Conservation (phyloP, 2,797 vertebrate species). For the Notolabrus celidotus region DNA sequence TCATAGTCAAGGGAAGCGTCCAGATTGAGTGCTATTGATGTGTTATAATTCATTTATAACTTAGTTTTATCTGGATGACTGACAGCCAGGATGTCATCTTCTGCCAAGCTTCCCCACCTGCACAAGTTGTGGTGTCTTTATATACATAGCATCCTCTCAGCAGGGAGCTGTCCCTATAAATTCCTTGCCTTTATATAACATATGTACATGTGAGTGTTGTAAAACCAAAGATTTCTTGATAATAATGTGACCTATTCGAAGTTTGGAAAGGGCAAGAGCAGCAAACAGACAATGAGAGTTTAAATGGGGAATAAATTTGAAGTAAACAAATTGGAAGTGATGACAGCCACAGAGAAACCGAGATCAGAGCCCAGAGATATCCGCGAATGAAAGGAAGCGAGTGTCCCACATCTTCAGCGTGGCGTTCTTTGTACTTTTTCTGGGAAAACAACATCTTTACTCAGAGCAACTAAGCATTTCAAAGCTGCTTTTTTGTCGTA, state of each 20-base stretch:
- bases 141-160: constrained; percentile 9
- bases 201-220: too few relatives aligned
- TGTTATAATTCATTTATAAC: too few relatives aligned
- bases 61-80: background rate
- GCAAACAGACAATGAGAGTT: background rate
- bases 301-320: constrained; percentile 25
- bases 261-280: constrained; percentile 16
- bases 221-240: too few relatives aligned
- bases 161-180: constrained; percentile 14
- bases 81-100: background rate
- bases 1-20: too few relatives aligned
- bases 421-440: constrained; percentile 43
- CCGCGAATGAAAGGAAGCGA: constrained; percentile 35
- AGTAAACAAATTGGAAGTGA: constrained; percentile 55
- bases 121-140: background rate
- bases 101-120: constrained; percentile 14
- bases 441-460: constrained; percentile 37
- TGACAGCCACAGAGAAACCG: constrained; percentile 48
- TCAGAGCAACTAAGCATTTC: constrained; percentile 22
- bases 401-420: constrained; percentile 54
- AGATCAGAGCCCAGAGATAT: constrained; percentile 60
- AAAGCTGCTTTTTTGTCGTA: constrained; percentile 31
- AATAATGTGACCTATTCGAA: constrained; percentile 1
- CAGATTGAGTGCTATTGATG: too few relatives aligned
- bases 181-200: constrained; percentile 5